phyloP scores from a whole-genome alignment of 2,888 invertebrate genomes.

The Blastobasis adustella region DNA sequence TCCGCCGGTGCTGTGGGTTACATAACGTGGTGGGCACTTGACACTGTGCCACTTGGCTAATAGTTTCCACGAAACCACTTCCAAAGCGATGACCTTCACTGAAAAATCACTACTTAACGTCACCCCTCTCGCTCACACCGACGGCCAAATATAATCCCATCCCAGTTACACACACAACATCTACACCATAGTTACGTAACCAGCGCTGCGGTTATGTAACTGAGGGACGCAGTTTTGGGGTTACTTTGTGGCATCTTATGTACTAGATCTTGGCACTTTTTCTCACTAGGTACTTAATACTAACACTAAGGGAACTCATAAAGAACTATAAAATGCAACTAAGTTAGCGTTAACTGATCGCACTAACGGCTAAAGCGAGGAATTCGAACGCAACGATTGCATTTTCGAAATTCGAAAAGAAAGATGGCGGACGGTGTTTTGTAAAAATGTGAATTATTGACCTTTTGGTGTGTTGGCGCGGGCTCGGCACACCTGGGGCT shows the following conservation, averaged over 20 bases:
- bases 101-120: slow-evolving; percentile 26
- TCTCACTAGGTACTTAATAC: not conserved
- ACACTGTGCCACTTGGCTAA: no score
- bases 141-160: slow-evolving; percentile 17
- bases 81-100: slow-evolving; percentile 19
- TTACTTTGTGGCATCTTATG: no score
- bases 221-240: not conserved
- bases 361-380: slow-evolving; percentile 7
- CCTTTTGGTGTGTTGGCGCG: slow-evolving; percentile 50
- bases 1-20: not conserved
- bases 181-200: slow-evolving; percentile 24
- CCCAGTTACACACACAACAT: slow-evolving; percentile 23
- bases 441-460: slow-evolving; percentile 39
- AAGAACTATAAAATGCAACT: slow-evolving; percentile 8
- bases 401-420: slow-evolving; percentile 11
- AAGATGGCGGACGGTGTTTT: slow-evolving; percentile 28
- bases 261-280: not conserved
- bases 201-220: slow-evolving; percentile 7
- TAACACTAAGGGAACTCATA: not conserved
- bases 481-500: slow-evolving; percentile 67
- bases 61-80: not conserved
- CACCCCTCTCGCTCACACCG: slow-evolving; percentile 22
- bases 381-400: not conserved
- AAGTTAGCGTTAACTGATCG: slow-evolving; percentile 4
- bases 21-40: no score